phyloP scores from a whole-genome alignment of 2,888 invertebrate species.

The Microctonus aethiopoides region DNA sequence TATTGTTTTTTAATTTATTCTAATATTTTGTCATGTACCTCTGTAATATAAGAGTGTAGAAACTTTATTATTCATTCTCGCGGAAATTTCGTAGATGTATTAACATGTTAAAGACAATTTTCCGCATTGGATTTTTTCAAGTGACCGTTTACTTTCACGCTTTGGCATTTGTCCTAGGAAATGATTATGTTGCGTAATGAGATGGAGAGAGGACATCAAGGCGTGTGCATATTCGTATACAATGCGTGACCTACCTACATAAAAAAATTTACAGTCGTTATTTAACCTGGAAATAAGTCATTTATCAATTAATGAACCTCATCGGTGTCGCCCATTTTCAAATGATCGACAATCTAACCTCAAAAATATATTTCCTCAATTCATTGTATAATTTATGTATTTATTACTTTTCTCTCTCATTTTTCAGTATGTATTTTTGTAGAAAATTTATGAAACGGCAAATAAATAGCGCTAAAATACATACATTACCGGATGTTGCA shows the following conservation, averaged over 20 bases:
- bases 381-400: too few relatives aligned
- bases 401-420: not conserved
- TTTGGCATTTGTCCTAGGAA: conserved; percentile 18
- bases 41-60: too few relatives aligned
- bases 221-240: conserved; percentile 15
- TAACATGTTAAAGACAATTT: too few relatives aligned
- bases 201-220: not conserved
- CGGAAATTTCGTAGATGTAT: too few relatives aligned
- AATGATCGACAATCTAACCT: too few relatives aligned
- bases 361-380: not conserved
- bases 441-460: too few relatives aligned
- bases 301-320: conserved; percentile 51
- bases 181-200: conserved; percentile 24
- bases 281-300: conserved; percentile 55
- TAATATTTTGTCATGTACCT: too few relatives aligned
- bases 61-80: too few relatives aligned
- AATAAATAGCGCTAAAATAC: not conserved
- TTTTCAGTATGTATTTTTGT: too few relatives aligned
- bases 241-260: conserved; percentile 31
- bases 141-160: conserved; percentile 22
- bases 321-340: not conserved
- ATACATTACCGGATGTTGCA: conserved; percentile 44
- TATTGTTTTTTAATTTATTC: too few relatives aligned
- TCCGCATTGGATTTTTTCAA: not conserved
- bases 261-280: not conserved